Evolutionary conservation across 2,797 vertebrate genomes (phyloP).

Genomic region (Poliocrania exsul): DNA sequence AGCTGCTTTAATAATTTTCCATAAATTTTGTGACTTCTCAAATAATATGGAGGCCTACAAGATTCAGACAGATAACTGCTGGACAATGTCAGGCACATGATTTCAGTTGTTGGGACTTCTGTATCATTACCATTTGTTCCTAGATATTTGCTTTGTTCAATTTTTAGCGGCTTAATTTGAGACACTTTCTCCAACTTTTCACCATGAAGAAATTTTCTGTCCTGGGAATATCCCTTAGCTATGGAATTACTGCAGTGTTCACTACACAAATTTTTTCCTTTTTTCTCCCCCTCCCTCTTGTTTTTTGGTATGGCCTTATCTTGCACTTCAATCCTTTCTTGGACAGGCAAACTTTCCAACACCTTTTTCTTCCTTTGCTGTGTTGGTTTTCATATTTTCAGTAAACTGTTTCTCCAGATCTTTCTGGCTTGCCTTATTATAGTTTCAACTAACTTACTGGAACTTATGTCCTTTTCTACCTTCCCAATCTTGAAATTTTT

Average conservation of each 20-base stretch:
- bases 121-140: background rate
- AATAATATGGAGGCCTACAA: background rate
- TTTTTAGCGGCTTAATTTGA: background rate
- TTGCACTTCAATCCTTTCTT: background rate
- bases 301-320: background rate
- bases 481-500: constrained; percentile 15
- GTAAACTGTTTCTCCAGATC: background rate
- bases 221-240: background rate
- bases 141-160: background rate
- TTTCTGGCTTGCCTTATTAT: background rate
- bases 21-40: background rate
- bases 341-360: background rate
- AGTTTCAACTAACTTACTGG: constrained; percentile 17
- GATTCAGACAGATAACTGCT: background rate
- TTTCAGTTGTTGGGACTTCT: background rate
- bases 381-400: background rate
- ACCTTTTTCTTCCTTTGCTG: background rate
- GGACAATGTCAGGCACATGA: background rate
- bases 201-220: background rate
- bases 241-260: background rate
- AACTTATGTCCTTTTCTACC: background rate
- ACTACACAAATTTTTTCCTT: background rate
- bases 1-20: background rate
- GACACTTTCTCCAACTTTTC: background rate
- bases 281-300: accelerated